Conservation (phyloP, 2,888 invertebrate species). For the Papilio gigon region DNA sequence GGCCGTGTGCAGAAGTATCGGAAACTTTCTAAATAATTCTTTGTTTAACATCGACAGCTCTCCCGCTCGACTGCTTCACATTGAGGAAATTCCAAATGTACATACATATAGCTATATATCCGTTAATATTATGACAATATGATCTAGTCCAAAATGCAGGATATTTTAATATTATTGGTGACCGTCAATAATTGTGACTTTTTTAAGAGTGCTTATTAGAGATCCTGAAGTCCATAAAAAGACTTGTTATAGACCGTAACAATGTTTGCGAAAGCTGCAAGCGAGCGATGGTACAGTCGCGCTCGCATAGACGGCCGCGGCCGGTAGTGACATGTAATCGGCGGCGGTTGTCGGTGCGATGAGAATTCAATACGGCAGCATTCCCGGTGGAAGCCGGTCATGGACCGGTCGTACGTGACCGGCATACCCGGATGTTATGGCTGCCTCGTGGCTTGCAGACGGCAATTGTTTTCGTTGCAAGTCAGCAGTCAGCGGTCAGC, state of each 20-base stretch:
- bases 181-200: too few relatives aligned
- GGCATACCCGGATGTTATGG: neutral
- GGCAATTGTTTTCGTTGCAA: slow-evolving; percentile 16
- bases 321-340: slow-evolving; percentile 2
- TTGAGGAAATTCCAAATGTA: neutral
- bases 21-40: slow-evolving; percentile 13
- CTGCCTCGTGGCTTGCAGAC: neutral
- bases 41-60: slow-evolving; percentile 13
- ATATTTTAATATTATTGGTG: too few relatives aligned
- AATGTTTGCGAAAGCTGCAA: too few relatives aligned
- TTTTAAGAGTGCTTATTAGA: too few relatives aligned
- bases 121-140: too few relatives aligned
- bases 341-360: neutral
- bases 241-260: too few relatives aligned
- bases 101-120: too few relatives aligned
- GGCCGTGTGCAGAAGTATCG: slow-evolving; percentile 7
- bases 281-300: too few relatives aligned
- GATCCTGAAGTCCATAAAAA: too few relatives aligned
- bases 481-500: slow-evolving; percentile 4
- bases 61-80: neutral
- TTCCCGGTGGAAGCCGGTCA: slow-evolving; percentile 6
- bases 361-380: slow-evolving; percentile 24
- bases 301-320: neutral
- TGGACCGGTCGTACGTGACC: slow-evolving; percentile 6
- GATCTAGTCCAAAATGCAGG: too few relatives aligned